Evolutionary conservation across 2,113 vertebrate species (phyloP).

Genomic region (Petroica traversi): DNA sequence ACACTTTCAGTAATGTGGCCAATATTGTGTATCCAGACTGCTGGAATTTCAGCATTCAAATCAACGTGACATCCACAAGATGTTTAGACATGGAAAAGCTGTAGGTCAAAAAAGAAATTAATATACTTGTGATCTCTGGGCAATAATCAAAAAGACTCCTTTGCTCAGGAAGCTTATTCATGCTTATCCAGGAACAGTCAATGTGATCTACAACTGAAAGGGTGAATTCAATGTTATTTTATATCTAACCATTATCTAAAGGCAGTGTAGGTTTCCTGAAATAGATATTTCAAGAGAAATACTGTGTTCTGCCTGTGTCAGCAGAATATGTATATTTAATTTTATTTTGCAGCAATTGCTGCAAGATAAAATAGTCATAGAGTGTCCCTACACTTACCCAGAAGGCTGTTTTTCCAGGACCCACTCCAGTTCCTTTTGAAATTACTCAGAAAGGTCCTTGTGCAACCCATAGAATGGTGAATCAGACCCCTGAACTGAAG

Average conservation of each 20-base stretch:
- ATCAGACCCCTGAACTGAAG: neutral
- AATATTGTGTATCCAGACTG: neutral
- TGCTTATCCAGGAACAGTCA: neutral
- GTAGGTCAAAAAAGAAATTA: neutral
- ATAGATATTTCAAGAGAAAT: neutral
- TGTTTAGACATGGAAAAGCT: neutral
- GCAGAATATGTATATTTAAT: neutral
- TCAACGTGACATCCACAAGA: neutral
- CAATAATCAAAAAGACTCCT: neutral
- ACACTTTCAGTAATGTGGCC: neutral
- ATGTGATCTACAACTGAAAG: neutral
- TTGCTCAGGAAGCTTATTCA: neutral
- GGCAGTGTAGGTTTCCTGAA: neutral
- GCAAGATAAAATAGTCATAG: neutral
- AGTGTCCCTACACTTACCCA: neutral
- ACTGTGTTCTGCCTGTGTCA: neutral
- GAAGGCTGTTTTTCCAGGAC: neutral
- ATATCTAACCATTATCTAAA: neutral
- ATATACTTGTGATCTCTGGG: neutral
- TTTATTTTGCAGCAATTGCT: neutral
- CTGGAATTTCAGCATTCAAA: neutral
- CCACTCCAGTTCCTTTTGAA: neutral
- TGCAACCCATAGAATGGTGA: neutral
- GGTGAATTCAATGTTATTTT: neutral
- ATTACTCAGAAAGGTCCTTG: neutral